Percentiles rank a stretch among this genome's conserved stretches.
Evolutionary conservation across 1,140 invertebrate genomes (phyloP).

Genomic region (Samia ricini): DNA sequence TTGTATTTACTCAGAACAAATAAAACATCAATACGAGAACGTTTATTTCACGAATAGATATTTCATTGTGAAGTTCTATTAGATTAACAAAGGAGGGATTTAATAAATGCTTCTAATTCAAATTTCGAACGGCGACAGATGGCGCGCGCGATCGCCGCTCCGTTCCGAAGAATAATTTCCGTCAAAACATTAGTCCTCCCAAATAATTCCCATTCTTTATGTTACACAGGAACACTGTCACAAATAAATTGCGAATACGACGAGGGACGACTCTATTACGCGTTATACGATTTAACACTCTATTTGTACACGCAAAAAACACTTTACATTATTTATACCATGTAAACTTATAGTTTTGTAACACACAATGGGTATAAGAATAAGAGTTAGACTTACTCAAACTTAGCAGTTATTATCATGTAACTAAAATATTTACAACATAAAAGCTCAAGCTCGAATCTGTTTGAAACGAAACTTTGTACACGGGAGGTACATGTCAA

Average conservation of each 20-base stretch:
- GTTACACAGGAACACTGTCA: conserved; percentile 25
- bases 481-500: too few relatives aligned
- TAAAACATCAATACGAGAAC: not conserved
- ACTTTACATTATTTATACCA: conserved; percentile 16
- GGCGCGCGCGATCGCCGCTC: conserved; percentile 30
- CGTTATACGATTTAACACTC: conserved; percentile 18
- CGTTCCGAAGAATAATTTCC: conserved; percentile 35
- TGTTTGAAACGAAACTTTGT: too few relatives aligned
- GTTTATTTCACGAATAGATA: not conserved
- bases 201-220: conserved; percentile 31
- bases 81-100: conserved; percentile 16
- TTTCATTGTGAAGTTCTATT: not conserved
- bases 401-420: too few relatives aligned
- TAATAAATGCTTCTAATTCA: conserved; percentile 36
- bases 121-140: conserved; percentile 38
- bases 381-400: too few relatives aligned
- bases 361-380: too few relatives aligned
- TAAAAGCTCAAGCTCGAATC: too few relatives aligned
- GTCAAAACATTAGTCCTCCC: conserved; percentile 27
- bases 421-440: too few relatives aligned
- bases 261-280: conserved; percentile 19
- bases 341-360: too few relatives aligned
- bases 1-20: not conserved
- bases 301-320: conserved; percentile 23
- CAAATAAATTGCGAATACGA: conserved; percentile 36